These are phyloP conservation scores for Germaria angustata DNA, from an alignment of 2,888 invertebrate genomes.

Conservation along the genomic window DNA sequence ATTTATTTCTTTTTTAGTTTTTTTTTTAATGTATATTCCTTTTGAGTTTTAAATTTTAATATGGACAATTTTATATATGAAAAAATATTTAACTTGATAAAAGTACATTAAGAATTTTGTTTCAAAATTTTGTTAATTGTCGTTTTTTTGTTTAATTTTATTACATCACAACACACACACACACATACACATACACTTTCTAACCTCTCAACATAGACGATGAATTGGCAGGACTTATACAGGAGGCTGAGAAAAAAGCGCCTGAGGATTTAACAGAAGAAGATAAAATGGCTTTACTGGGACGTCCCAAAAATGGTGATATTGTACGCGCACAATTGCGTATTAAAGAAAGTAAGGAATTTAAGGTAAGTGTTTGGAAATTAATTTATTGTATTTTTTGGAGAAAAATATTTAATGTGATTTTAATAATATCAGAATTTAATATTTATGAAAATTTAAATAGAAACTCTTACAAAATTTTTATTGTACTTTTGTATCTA, in stretches of 20 bases:
- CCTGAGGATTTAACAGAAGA: conserved; percentile 87
- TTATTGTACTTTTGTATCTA: too few species aligned
- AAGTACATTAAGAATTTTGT: neutral
- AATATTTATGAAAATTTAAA: neutral
- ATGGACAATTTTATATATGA: conserved; percentile 9
- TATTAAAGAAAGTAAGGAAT: conserved; percentile 98
- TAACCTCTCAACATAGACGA: conserved; percentile 76
- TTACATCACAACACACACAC: conserved; percentile 19
- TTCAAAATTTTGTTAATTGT: conserved; percentile 34
- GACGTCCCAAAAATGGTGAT: conserved; percentile 95
- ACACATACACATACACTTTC: conserved; percentile 41
- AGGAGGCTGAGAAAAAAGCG: conserved; percentile 84
- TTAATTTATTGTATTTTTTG: neutral
- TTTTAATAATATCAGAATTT: neutral
- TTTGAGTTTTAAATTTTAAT: conserved; percentile 21
- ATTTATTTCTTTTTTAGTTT: neutral
- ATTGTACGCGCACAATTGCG: conserved; percentile 91
- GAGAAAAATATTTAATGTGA: neutral
- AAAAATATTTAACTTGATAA: neutral
- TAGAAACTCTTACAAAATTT: too few species aligned
- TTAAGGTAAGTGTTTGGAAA: conserved; percentile 87
- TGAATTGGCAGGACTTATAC: conserved; percentile 84
- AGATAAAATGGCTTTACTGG: conserved; percentile 93
- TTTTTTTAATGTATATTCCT: neutral
- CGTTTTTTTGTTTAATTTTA: conserved; percentile 38